Base-by-base conservation (phyloP, 2,113 vertebrate genomes). In the Argyrosomus japonicus region DNA sequence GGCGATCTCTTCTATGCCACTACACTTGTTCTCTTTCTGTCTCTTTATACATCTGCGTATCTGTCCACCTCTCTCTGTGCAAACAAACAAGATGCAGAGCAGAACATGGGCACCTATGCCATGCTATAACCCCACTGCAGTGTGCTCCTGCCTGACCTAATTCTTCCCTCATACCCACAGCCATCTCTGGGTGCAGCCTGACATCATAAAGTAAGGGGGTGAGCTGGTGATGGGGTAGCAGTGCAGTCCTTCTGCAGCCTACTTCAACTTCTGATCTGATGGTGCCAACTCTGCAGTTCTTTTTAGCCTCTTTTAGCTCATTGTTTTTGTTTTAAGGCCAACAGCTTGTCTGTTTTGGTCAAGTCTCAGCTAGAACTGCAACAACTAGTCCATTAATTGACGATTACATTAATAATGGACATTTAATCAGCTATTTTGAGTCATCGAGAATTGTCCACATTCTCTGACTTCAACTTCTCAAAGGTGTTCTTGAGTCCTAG, bases 91-190 rank as follows among this genome's bases (percentile, higher is more conserved):
- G 43, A 43, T 27, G 67, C 43, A 21, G 29, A 36, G 74, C 62
- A 53, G 45, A 83, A 56, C 60, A 74, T 74, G 48, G 47, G 45
- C 50, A 77, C 69, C 63, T 68, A 82, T 50, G 71, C 62, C 61
- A 72, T 29, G 65, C 76, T 75, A 40, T 40, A 45, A 36, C 72
- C 63, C 63, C 74, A 79, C 80, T 88, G 88, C 86, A 90, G 80
- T 83, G 74, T 78, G 80, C 67, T 75, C 32, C 86, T 81, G 70
- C 48, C 56, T 88, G 86, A 86, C 86, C 88, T 82, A 88, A 71
- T 90, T 90, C 79, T 50, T 67, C 51, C 57, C 63, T 60, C 36
- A 40, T 40, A 48, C 63, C 68, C 78, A 68, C 70, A 68, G 69
- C 53, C 54, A 70, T 81, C 64, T 78, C 54, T 61, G 77, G 64